A percentile compares a stretch with the other conserved stretches of the same genome.
These are phyloP conservation scores for Microcebus ravelobensis DNA, from an alignment of 2,113 vertebrate genomes.

Conservation along the genomic window DNA sequence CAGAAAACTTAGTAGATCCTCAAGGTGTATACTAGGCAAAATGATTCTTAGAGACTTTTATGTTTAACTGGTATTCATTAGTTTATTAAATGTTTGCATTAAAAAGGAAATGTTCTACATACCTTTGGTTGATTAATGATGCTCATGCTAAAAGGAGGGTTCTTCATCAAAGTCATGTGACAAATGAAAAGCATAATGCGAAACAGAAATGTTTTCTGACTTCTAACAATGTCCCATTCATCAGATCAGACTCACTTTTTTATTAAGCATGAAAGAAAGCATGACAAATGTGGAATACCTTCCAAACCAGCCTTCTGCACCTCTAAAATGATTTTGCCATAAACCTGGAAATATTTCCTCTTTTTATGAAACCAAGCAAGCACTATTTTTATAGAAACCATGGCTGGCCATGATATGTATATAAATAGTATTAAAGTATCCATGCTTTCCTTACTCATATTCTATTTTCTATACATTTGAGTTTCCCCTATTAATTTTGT, in stretches of 20 bases:
- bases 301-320: conserved; percentile 41
- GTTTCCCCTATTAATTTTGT: conserved; percentile 33
- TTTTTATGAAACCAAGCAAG: conserved; percentile 47
- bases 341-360: conserved; percentile 51
- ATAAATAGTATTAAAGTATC: neutral
- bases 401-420: neutral
- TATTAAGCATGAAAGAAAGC: conserved; percentile 60
- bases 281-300: conserved; percentile 42
- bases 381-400: conserved; percentile 14
- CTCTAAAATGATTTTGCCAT: conserved; percentile 59
- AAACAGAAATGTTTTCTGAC: conserved; percentile 60
- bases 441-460: neutral
- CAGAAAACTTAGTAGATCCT: neutral
- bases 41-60: conserved; percentile 26
- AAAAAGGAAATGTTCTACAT: conserved; percentile 47
- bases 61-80: conserved; percentile 51
- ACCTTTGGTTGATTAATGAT: conserved; percentile 47
- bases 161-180: conserved; percentile 57
- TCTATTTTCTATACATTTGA: neutral
- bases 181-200: conserved; percentile 62
- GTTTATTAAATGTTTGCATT: conserved; percentile 43
- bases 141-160: conserved; percentile 9
- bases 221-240: conserved; percentile 62
- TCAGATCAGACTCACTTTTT: conserved; percentile 55
- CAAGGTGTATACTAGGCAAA: conserved; percentile 39